phyloP scores from a whole-genome alignment of 2,797 vertebrate genomes.

The Gadopsis bispinosus region DNA sequence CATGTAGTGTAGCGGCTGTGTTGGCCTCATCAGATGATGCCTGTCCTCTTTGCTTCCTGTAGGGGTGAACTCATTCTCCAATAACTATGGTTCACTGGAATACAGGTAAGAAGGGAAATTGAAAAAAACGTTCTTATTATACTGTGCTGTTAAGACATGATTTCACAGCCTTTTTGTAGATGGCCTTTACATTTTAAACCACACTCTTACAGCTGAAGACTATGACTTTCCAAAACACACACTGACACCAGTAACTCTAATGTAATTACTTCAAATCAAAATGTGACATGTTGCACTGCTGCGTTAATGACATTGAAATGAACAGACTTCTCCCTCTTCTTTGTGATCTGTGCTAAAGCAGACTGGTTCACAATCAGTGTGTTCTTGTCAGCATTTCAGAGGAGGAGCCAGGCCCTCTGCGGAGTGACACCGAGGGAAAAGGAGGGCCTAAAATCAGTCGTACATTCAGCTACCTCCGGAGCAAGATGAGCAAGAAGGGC shows the following conservation, averaged over 20 bases:
- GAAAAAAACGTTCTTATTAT: neutral
- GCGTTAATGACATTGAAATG: neutral
- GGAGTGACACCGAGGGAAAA: constrained; percentile 82
- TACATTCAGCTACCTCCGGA: constrained; percentile 96
- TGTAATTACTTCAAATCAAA: neutral
- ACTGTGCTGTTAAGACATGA: neutral
- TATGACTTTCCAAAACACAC: neutral
- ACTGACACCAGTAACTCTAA: neutral
- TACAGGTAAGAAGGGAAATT: constrained; percentile 84
- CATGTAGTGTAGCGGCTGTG: neutral
- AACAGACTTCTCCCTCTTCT: neutral
- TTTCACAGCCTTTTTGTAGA: neutral
- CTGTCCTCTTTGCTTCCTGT: constrained; percentile 53
- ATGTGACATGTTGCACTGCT: neutral
- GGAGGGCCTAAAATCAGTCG: constrained; percentile 91
- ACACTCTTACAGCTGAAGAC: neutral
- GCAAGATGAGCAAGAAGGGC: constrained; percentile 95
- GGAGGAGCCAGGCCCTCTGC: constrained; percentile 86
- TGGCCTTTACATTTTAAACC: neutral
- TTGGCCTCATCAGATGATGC: constrained; percentile 13
- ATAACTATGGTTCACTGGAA: constrained; percentile 77
- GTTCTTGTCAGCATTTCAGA: constrained; percentile 87
- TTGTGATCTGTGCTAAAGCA: neutral
- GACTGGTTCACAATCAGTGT: neutral
- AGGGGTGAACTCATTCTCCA: constrained; percentile 81